Evolutionary conservation across 2,113 vertebrate genomes (phyloP), one percentile per base, ranked within the genome.

Genomic region (Ceuthmochares aereus): DNA sequence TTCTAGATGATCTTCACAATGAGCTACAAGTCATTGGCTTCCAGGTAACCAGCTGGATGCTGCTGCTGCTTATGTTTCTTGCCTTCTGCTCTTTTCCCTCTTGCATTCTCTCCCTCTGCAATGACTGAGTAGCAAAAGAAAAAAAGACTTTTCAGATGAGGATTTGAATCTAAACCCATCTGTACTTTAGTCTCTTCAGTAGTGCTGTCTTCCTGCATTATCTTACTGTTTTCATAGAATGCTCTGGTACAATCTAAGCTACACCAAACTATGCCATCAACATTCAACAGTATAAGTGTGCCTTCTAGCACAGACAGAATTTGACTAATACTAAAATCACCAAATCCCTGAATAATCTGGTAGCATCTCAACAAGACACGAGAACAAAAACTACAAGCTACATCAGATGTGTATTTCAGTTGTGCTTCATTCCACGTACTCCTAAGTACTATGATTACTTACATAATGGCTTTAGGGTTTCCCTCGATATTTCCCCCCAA

Each of bases 11-110:
- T 69, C 99, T 99, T 45, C 99, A 99, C 91, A 89, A 96, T 18
- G 97, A 98, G 26, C 98, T 99, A 2, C 99, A 99, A 95, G 98
- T 97, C 94, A 98, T 99, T 22, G 99, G 99, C 78, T 99, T 99
- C 96, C 99, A 99, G 98, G 99, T 99, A 97, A 83, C 52, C 7
- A 51, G 27, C 27, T 81, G 60, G 2, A 9, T 67, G 47, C 19
- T 70, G 26, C 36, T 63, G 12, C 22, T 63, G 2, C 49, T 76
- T 83, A 4, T 3, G 3, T 51, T 92, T 62, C 37, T 91, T 80
- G 85, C 15, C 14, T 93, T 82, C 20, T 85, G 16, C 32, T 80
- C 10, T 29, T 67, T 60, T 59, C 4, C 17, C 15, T 78, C 20
- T 81, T 67, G 21, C 5, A 54, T 13, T 72, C 14, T 51, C 10